Conservation (phyloP, 2,888 invertebrate species). For the Odontocerum albicorne region DNA sequence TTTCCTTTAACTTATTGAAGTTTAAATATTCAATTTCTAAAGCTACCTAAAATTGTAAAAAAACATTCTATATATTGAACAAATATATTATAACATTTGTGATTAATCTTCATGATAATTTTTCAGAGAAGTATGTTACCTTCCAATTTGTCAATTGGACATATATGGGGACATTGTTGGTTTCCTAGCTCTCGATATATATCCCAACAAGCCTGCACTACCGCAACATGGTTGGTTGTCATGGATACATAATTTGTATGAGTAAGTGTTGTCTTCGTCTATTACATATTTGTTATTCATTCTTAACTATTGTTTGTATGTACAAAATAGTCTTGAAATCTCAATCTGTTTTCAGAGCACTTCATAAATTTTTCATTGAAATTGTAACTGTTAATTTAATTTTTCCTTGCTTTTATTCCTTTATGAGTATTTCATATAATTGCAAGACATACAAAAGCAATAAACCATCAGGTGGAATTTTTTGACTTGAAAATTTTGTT, state of each 20-base stretch:
- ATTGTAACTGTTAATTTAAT: too few relatives aligned
- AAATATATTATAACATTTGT: neutral
- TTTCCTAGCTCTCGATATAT: slow-evolving; percentile 48
- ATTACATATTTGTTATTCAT: too few relatives aligned
- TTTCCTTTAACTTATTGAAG: neutral
- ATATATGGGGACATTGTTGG: slow-evolving; percentile 44
- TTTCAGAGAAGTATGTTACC: slow-evolving; percentile 53
- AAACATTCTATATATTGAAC: neutral
- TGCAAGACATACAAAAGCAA: too few relatives aligned
- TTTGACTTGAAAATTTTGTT: too few relatives aligned
- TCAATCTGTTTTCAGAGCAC: too few relatives aligned
- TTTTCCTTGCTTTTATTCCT: too few relatives aligned
- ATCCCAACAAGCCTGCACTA: slow-evolving; percentile 60
- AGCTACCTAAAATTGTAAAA: neutral
- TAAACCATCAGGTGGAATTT: too few relatives aligned
- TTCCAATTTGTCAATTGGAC: slow-evolving; percentile 54
- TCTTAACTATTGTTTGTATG: too few relatives aligned
- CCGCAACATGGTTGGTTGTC: slow-evolving; percentile 58
- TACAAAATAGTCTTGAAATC: too few relatives aligned
- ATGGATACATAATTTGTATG: slow-evolving; percentile 61
- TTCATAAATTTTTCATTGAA: too few relatives aligned
- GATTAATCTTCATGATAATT: slow-evolving; percentile 3
- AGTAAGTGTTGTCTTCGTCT: too few relatives aligned
- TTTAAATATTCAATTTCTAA: neutral
- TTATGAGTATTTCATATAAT: too few relatives aligned